Percentiles rank a stretch among this genome's conserved stretches.
phyloP scores from a whole-genome alignment of 2,113 vertebrate species.

The Ctenodactylus gundi region DNA sequence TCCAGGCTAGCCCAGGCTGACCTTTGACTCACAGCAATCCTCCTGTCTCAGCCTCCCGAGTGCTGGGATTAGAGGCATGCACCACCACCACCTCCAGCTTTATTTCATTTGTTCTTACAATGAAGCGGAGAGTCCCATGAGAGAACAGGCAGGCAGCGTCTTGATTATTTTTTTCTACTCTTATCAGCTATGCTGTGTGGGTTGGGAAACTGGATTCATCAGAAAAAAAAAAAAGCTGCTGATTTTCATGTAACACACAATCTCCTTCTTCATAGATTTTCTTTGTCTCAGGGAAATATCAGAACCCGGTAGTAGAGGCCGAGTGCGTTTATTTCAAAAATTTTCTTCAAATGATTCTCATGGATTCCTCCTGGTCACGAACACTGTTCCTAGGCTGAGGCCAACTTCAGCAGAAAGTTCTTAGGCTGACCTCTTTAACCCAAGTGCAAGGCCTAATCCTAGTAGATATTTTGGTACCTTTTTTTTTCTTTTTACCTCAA shows the following conservation, averaged over 20 bases:
- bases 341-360: not conserved
- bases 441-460: not conserved
- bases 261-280: not conserved
- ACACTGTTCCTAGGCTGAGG: not conserved
- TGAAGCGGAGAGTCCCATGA: not conserved
- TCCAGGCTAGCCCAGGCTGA: too few species aligned
- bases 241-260: not conserved
- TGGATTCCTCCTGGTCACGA: not conserved
- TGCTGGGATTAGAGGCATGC: too few species aligned
- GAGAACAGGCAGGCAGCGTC: not conserved
- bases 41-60: too few species aligned
- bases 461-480: not conserved
- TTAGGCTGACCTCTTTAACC: not conserved
- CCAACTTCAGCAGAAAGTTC: not conserved
- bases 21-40: too few species aligned
- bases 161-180: not conserved
- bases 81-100: too few species aligned
- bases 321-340: not conserved
- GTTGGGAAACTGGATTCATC: not conserved
- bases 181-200: not conserved
- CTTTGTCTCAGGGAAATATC: too few species aligned
- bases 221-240: not conserved
- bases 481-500: not conserved
- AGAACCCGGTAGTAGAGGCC: not conserved
- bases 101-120: conserved; percentile 1